Conservation (phyloP, 2,113 vertebrate genomes). For the Hippocampus comes region DNA sequence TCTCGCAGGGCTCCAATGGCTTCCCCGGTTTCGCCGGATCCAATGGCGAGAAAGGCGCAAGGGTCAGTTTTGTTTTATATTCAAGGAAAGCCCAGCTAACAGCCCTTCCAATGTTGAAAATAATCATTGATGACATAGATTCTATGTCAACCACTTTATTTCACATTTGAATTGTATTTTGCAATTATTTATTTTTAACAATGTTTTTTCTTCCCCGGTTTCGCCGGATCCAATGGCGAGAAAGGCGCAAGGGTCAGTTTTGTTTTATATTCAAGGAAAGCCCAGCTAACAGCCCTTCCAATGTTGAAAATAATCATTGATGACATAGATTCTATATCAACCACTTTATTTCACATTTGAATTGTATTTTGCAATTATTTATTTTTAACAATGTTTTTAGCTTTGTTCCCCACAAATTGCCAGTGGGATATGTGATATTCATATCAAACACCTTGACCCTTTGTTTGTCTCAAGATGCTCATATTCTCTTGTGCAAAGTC, state of each 20-base stretch:
- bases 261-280: not conserved
- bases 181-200: too few relatives aligned
- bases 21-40: constrained; percentile 69
- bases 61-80: constrained; percentile 51
- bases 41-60: constrained; percentile 72
- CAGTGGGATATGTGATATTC: not conserved
- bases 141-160: too few relatives aligned
- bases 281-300: not conserved
- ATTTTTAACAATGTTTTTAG: too few relatives aligned
- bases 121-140: too few relatives aligned
- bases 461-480: constrained; percentile 24
- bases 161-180: too few relatives aligned
- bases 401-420: too few relatives aligned
- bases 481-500: constrained; percentile 11
- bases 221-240: constrained; percentile 71
- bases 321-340: too few relatives aligned
- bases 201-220: constrained; percentile 56
- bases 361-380: too few relatives aligned
- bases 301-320: too few relatives aligned
- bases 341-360: too few relatives aligned
- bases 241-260: constrained; percentile 69
- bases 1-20: constrained; percentile 69
- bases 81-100: not conserved
- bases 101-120: not conserved
- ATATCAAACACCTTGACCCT: not conserved